phyloP scores from a whole-genome alignment of 2,113 vertebrate genomes.

The Gavialis gangeticus region DNA sequence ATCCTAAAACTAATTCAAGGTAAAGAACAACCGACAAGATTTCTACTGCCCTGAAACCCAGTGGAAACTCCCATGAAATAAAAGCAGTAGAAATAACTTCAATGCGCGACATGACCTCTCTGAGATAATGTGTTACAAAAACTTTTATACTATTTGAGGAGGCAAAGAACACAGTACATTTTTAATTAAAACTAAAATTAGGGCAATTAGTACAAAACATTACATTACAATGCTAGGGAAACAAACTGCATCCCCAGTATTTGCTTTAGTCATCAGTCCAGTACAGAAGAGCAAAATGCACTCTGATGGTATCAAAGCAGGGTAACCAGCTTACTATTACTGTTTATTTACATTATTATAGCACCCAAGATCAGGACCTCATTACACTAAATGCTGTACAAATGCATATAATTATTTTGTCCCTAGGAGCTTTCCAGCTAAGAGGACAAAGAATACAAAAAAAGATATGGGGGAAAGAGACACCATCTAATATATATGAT shows the following conservation, averaged over 20 bases:
- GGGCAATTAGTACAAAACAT: neutral
- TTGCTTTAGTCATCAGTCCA: neutral
- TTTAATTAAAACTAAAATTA: neutral
- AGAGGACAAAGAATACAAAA: neutral
- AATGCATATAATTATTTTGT: neutral
- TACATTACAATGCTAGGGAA: neutral
- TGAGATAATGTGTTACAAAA: neutral
- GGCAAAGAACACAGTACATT: neutral
- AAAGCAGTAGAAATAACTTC: neutral
- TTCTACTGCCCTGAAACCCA: neutral
- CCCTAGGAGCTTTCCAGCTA: neutral
- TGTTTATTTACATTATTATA: neutral
- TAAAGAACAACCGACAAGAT: neutral
- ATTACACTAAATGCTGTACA: neutral
- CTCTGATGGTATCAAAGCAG: neutral
- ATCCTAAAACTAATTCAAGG: neutral
- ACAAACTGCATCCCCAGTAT: neutral
- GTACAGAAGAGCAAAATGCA: neutral
- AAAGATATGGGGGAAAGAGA: neutral
- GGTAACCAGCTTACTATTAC: neutral
- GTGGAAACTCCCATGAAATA: neutral
- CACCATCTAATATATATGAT: neutral
- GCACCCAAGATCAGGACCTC: neutral
- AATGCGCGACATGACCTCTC: neutral
- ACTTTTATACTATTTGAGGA: neutral